Evolutionary conservation across 1,140 invertebrate genomes (phyloP), one percentile per base, ranked within the genome.

Genomic region (Ooceraea biroi): DNA sequence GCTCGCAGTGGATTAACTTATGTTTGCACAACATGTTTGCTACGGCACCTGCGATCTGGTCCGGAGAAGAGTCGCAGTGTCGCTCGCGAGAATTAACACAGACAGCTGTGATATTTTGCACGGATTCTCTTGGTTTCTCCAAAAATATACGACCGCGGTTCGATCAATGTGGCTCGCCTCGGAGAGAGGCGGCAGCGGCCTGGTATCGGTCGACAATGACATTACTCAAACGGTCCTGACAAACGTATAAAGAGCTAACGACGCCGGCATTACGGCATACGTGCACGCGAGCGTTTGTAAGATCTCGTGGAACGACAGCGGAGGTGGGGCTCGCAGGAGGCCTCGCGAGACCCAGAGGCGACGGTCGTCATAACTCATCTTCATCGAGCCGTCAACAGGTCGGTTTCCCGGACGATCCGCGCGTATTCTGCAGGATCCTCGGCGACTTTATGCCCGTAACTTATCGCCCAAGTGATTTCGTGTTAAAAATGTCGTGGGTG

Each of bases 231-330:
- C 52, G 74, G 55, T 58, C 82, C 85, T 89, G 90, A 91, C 87
- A 92, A 91, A 91, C 89, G 76, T 89, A 88, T 88, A 90, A 91
- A 91, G 86, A 85, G 85, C 83, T 88, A 90, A 91, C 85, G 90
- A 91, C 82, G 83, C 46, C 71, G 86, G 84, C 78, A 85, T 91
- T 88, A 90, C 84, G 77, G 73, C 73, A 76, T 73, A 74, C 72
- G 69, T 73, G 86, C 90, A 91, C 91, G 89, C 91, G 88, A 92
- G 85, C 90, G 63, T 91, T 91, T 88, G 71, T 86, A 89, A 91
- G 85, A 88, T 82, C 68, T 58, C 73, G 46, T 30, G 82, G 74
- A 80, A 65, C 44, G 74, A 85, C 36, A 48, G 19, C 19, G 52
- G 48, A 69, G 87, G 82, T 41, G 60, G 65, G 86, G 10, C 27